phyloP scores from a whole-genome alignment of 1,140 invertebrate species.

The Drusus annulatus region DNA sequence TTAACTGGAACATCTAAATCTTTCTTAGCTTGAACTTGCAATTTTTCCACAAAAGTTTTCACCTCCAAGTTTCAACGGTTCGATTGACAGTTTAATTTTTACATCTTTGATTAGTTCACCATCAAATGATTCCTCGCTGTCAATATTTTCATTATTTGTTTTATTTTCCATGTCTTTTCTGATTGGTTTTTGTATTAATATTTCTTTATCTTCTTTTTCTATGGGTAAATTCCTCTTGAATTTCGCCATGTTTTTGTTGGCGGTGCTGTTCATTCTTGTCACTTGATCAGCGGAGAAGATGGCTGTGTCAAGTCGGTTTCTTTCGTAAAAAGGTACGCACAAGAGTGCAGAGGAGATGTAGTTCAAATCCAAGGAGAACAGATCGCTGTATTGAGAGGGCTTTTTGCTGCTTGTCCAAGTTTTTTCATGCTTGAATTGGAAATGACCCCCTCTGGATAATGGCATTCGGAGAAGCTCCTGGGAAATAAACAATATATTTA shows the following conservation, averaged over 20 bases:
- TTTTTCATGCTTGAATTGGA: constrained; percentile 72
- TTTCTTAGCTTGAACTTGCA: background rate
- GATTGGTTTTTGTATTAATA: constrained; percentile 56
- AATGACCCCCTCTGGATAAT: constrained; percentile 67
- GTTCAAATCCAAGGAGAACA: constrained; percentile 68
- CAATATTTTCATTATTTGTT: background rate
- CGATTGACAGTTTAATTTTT: constrained; percentile 1
- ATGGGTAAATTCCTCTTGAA: constrained; percentile 67
- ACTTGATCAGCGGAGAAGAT: constrained; percentile 65
- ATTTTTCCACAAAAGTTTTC: background rate
- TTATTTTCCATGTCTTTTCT: background rate
- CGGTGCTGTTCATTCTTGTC: constrained; percentile 65
- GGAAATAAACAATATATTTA: background rate
- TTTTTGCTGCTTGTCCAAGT: constrained; percentile 65
- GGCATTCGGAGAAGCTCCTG: constrained; percentile 66
- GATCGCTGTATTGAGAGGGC: constrained; percentile 65
- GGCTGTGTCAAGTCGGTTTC: constrained; percentile 63
- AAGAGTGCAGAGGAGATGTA: constrained; percentile 62
- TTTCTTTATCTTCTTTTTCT: constrained; percentile 61
- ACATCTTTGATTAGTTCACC: background rate
- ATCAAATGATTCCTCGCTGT: background rate
- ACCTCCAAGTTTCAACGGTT: background rate
- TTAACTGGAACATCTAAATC: background rate
- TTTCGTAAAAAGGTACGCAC: constrained; percentile 67
- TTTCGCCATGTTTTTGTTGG: constrained; percentile 66